These are phyloP conservation scores for Lithobius niger DNA, from an alignment of 1,140 invertebrate genomes.

Conservation along the genomic window DNA sequence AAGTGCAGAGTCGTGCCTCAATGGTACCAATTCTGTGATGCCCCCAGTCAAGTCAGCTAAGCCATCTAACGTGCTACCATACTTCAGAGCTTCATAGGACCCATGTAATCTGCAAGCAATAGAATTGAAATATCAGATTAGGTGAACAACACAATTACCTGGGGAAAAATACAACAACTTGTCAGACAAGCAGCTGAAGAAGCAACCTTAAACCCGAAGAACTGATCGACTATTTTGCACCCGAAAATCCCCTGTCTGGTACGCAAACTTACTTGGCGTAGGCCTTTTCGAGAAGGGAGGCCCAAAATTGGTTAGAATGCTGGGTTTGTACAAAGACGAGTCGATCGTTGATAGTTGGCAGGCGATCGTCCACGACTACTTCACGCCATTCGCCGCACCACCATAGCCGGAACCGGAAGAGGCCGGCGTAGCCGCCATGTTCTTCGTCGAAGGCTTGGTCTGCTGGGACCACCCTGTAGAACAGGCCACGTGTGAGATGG, in stretches of 20 bases:
- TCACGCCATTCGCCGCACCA: slow-evolving; percentile 94
- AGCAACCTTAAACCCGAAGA: neutral
- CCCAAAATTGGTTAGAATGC: slow-evolving; percentile 84
- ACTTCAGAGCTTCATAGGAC: slow-evolving; percentile 93
- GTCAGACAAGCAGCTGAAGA: neutral
- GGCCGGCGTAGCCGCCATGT: slow-evolving; percentile 52
- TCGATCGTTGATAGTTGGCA: slow-evolving; percentile 82
- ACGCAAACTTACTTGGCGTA: slow-evolving; percentile 77
- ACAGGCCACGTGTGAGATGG: slow-evolving; percentile 72
- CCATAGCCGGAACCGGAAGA: slow-evolving; percentile 89
- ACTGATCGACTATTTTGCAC: neutral
- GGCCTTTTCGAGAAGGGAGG: slow-evolving; percentile 89
- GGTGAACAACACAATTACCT: no score
- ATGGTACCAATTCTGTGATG: slow-evolving; percentile 57
- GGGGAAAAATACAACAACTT: neutral
- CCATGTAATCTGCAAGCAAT: slow-evolving; percentile 62
- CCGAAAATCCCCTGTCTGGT: slow-evolving; percentile 4
- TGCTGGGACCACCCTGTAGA: slow-evolving; percentile 86
- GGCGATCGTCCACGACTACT: slow-evolving; percentile 79
- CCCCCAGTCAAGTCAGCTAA: slow-evolving; percentile 78
- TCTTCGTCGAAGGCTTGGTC: slow-evolving; percentile 67
- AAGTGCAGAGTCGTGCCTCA: slow-evolving; percentile 49
- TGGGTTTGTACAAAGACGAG: slow-evolving; percentile 84
- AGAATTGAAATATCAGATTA: slow-evolving; percentile 5
- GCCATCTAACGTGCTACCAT: slow-evolving; percentile 72